These are phyloP conservation scores for Glossophaga mutica DNA, from an alignment of 2,797 vertebrate genomes.

Conservation along the genomic window DNA sequence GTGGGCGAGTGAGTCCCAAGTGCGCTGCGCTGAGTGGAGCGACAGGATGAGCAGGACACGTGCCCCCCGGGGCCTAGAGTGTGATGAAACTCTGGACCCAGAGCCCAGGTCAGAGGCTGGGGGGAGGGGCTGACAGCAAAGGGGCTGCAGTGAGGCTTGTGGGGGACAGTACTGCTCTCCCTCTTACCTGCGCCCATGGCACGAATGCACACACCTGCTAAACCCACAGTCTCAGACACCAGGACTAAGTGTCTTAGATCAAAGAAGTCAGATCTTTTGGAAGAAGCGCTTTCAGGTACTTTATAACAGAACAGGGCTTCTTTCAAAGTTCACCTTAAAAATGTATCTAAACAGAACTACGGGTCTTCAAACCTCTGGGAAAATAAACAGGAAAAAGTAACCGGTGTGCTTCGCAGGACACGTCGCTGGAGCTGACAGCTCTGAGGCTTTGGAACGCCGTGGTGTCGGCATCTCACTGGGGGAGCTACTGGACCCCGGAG, in stretches of 20 bases:
- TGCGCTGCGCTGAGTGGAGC: accelerated
- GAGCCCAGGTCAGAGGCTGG: background rate
- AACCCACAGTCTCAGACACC: background rate
- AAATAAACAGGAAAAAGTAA: background rate
- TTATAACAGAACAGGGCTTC: background rate
- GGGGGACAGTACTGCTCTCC: background rate
- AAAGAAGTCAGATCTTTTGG: background rate
- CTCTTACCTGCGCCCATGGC: accelerated
- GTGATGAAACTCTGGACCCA: background rate
- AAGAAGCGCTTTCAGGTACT: background rate
- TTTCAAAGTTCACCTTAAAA: background rate
- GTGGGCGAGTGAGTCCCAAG: background rate
- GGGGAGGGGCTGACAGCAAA: background rate
- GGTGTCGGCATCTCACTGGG: too few relatives aligned
- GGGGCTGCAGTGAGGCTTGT: accelerated
- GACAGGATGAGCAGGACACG: background rate
- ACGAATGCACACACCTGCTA: accelerated
- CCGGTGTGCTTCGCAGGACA: background rate
- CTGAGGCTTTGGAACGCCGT: background rate
- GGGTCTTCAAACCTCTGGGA: background rate
- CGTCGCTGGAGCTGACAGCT: background rate
- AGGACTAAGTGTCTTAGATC: background rate
- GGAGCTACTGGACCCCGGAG: background rate
- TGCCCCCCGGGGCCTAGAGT: accelerated
- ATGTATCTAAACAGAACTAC: background rate